Evolutionary conservation across 2,797 vertebrate genomes (phyloP).

Genomic region (Calcarius lapponicus): DNA sequence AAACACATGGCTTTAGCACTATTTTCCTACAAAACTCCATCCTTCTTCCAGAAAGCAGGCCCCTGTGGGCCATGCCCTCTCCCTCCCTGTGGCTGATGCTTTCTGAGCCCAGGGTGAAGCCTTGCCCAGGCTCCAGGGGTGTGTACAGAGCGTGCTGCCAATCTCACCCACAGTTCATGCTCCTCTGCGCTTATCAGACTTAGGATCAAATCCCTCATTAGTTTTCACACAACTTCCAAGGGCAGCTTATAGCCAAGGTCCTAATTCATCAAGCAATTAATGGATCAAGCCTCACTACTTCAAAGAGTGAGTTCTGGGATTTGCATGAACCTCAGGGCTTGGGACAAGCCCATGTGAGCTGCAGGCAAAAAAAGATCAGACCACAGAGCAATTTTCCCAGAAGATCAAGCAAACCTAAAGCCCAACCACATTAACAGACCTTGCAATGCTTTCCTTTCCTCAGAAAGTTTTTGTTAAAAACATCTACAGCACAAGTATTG

Average conservation of each 20-base stretch:
- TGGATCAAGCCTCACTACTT: neutral
- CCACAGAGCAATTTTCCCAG: conserved; percentile 20
- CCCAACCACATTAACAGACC: neutral
- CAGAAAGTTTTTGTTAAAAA: neutral
- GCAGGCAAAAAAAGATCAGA: conserved; percentile 13
- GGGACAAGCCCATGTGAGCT: neutral
- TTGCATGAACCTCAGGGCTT: neutral
- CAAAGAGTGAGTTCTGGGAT: conserved; percentile 12
- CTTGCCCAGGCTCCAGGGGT: neutral
- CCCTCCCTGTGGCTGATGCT: neutral
- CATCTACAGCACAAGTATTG: neutral
- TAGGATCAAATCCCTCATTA: neutral
- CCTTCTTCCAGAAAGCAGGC: neutral
- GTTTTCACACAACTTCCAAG: neutral
- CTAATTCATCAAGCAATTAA: conserved; percentile 41
- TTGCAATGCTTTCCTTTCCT: neutral
- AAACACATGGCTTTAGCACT: neutral
- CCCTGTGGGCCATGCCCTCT: neutral
- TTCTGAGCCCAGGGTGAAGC: neutral
- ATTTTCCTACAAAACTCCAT: neutral
- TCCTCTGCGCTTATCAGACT: neutral
- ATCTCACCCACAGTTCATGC: fast-evolving
- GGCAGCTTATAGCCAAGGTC: neutral
- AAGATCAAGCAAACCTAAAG: conserved; percentile 13
- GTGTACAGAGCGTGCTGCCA: neutral